Evolutionary conservation across 2,888 invertebrate species (phyloP).

Genomic region (Himalopsyche tibetana): DNA sequence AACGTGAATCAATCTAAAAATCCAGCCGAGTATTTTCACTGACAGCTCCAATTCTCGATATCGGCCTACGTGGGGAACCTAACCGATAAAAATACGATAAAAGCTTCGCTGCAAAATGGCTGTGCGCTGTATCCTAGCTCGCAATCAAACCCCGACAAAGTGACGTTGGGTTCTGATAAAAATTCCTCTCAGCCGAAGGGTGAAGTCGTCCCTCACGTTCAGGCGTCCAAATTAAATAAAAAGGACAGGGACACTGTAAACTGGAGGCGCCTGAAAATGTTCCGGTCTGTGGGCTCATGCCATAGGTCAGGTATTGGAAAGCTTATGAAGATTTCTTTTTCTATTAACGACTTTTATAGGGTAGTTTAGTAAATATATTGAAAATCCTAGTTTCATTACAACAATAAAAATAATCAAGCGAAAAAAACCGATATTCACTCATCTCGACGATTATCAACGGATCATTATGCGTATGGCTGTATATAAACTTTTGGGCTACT

Average conservation of each 20-base stretch:
- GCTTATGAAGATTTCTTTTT: background rate
- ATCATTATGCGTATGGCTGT: no score
- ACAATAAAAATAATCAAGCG: no score
- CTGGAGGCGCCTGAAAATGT: slow-evolving; percentile 28
- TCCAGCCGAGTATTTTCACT: slow-evolving; percentile 2
- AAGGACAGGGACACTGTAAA: slow-evolving; percentile 56
- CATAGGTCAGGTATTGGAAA: slow-evolving; percentile 28
- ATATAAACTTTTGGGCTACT: no score
- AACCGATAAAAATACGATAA: slow-evolving; percentile 56
- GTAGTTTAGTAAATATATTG: no score
- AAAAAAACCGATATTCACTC: no score
- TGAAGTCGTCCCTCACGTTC: slow-evolving; percentile 62
- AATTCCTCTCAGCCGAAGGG: slow-evolving; percentile 63
- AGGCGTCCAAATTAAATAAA: slow-evolving; percentile 64
- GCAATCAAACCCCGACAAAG: slow-evolving; percentile 58
- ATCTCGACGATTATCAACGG: no score
- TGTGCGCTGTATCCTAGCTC: slow-evolving; percentile 49
- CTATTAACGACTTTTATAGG: background rate
- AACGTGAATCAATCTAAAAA: slow-evolving; percentile 32
- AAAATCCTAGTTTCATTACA: no score
- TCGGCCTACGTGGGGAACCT: background rate
- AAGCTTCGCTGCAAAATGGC: slow-evolving; percentile 39
- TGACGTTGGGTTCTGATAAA: slow-evolving; percentile 56
- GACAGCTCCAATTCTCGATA: slow-evolving; percentile 22
- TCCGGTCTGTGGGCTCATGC: background rate